These are phyloP conservation scores for Cepaea hortensis DNA, from an alignment of 2,888 invertebrate genomes.

Conservation along the genomic window DNA sequence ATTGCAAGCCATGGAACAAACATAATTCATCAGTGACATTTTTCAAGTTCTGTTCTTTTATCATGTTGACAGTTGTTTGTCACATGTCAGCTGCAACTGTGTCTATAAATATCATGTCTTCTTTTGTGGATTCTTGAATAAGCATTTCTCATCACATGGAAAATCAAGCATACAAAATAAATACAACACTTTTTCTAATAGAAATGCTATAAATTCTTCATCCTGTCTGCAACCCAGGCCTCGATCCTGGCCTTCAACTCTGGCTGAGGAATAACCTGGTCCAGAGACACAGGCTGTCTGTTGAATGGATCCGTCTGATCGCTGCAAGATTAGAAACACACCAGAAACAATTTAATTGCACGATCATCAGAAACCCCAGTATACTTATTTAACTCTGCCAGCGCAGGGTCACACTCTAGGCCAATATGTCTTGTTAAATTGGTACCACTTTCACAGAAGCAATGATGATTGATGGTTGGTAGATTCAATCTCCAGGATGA, in stretches of 20 bases:
- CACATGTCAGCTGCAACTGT: background rate
- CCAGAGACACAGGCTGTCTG: constrained; percentile 93
- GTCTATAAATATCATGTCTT: background rate
- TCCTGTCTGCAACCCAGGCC: constrained; percentile 81
- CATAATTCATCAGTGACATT: background rate
- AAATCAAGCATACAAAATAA: background rate
- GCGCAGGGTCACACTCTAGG: too few relatives aligned
- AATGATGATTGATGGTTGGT: too few relatives aligned
- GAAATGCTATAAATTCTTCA: constrained; percentile 30
- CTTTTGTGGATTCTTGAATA: background rate
- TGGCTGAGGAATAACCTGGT: constrained; percentile 88
- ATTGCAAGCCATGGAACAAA: background rate
- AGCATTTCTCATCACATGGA: background rate
- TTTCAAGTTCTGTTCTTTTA: background rate
- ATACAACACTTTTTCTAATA: background rate
- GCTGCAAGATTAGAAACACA: constrained; percentile 79
- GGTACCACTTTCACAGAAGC: too few relatives aligned
- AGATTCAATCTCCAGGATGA: too few relatives aligned
- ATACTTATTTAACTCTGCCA: too few relatives aligned
- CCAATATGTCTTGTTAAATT: too few relatives aligned
- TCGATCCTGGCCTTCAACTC: constrained; percentile 87
- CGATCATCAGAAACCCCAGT: too few relatives aligned
- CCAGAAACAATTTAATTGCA: background rate
- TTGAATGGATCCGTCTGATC: constrained; percentile 98
- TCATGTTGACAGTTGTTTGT: background rate